These are phyloP conservation scores for Globodera ellingtonae DNA, from an alignment of 1,140 invertebrate species.

Conservation along the genomic window DNA sequence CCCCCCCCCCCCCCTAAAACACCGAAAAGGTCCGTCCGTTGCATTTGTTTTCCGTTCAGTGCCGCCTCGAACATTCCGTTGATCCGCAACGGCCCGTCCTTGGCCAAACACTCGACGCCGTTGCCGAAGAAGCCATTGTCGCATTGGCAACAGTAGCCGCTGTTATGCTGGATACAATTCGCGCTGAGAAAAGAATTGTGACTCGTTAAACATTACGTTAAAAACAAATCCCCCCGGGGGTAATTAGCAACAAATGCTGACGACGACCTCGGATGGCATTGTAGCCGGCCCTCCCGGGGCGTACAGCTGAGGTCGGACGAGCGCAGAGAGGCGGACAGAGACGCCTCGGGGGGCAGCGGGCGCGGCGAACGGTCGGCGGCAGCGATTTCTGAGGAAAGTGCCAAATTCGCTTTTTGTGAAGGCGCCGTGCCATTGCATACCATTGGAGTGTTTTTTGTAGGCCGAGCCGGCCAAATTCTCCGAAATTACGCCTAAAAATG, in stretches of 20 bases:
- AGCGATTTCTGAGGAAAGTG: neutral
- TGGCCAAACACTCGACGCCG: conserved; percentile 76
- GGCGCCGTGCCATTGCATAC: neutral
- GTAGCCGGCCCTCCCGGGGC: conserved; percentile 13
- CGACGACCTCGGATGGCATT: conserved; percentile 28
- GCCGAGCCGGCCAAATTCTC: conserved; percentile 26
- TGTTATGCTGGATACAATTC: conserved; percentile 62
- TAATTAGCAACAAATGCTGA: no score
- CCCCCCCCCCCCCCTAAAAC: neutral
- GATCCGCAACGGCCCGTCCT: conserved; percentile 74
- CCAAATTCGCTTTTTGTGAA: neutral
- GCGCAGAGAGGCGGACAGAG: conserved; percentile 11
- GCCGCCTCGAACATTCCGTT: conserved; percentile 80
- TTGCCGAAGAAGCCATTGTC: conserved; percentile 82
- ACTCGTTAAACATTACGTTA: neutral
- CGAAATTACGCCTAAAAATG: conserved; percentile 8
- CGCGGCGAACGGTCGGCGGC: conserved; percentile 2
- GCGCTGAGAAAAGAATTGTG: conserved; percentile 1
- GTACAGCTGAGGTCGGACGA: conserved; percentile 25
- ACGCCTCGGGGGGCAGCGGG: neutral
- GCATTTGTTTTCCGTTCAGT: conserved; percentile 78
- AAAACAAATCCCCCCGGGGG: neutral
- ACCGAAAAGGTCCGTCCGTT: conserved; percentile 82
- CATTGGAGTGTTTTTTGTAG: conserved; percentile 15
- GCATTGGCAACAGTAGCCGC: conserved; percentile 87